These are phyloP conservation scores for Druon quercuslanigerum DNA, from an alignment of 1,140 invertebrate species.

Conservation along the genomic window DNA sequence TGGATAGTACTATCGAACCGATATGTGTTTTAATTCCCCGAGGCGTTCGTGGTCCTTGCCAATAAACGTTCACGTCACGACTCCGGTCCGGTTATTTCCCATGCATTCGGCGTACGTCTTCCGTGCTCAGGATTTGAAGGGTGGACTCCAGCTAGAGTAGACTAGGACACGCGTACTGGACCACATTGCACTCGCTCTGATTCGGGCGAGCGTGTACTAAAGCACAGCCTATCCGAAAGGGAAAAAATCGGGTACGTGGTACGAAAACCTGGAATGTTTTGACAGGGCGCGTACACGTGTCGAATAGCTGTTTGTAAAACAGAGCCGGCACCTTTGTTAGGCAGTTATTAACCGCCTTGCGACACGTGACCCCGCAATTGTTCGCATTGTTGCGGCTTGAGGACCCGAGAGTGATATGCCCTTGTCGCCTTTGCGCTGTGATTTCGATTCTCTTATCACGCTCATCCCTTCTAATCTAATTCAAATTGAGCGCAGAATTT, in stretches of 20 bases:
- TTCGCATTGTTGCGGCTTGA: conserved; percentile 70
- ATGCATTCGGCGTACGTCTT: conserved; percentile 53
- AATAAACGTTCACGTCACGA: conserved; percentile 41
- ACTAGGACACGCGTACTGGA: conserved; percentile 42
- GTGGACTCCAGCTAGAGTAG: conserved; percentile 1
- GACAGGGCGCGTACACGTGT: conserved; percentile 71
- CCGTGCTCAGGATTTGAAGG: conserved; percentile 34
- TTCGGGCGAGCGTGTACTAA: conserved; percentile 14
- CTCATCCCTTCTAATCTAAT: conserved; percentile 61
- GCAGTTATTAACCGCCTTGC: conserved; percentile 65
- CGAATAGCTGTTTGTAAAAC: conserved; percentile 73
- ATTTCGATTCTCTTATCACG: conserved; percentile 61
- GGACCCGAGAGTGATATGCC: conserved; percentile 59
- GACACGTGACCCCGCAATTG: conserved; percentile 62
- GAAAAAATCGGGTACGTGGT: conserved; percentile 22
- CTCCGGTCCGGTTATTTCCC: conserved; percentile 54
- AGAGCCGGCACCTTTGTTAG: conserved; percentile 69
- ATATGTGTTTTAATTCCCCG: conserved; percentile 22
- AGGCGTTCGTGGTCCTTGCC: conserved; percentile 4
- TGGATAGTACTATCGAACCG: neutral
- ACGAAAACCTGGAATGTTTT: conserved; percentile 66
- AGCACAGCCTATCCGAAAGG: neutral
- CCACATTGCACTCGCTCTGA: neutral
- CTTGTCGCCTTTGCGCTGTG: conserved; percentile 61
- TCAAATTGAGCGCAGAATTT: conserved; percentile 64